Percentiles rank a stretch among this genome's conserved stretches.
phyloP scores from a whole-genome alignment of 2,888 invertebrate species.

The Eulithis prunata region DNA sequence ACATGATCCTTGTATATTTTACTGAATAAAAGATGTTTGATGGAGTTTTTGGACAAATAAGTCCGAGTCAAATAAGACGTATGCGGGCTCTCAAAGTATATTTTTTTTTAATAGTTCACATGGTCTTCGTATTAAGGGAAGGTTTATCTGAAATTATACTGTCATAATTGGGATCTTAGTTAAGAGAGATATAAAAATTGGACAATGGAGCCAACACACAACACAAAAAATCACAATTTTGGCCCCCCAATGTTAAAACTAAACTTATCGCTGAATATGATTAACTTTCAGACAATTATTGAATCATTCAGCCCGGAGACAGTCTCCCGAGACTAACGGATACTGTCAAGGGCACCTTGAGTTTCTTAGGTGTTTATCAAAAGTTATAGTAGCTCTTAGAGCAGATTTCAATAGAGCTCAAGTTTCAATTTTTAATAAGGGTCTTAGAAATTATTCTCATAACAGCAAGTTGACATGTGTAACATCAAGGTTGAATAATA shows the following conservation, averaged over 20 bases:
- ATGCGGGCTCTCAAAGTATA: no score
- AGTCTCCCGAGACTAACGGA: not conserved
- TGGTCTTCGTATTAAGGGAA: no score
- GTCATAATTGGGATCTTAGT: no score
- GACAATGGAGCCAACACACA: conserved; percentile 25
- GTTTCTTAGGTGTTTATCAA: not conserved
- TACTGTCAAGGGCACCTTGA: no score
- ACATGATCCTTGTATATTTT: no score
- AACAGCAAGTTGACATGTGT: conserved; percentile 59
- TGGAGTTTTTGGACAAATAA: no score
- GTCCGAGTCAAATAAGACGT: no score
- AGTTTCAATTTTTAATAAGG: not conserved
- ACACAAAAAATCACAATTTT: conserved; percentile 13
- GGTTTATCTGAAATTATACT: no score
- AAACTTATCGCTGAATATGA: conserved; percentile 1
- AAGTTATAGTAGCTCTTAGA: not conserved
- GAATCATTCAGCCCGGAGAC: not conserved
- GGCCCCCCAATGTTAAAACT: not conserved
- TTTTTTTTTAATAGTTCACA: no score
- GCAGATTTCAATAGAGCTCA: not conserved
- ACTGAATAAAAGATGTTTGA: no score
- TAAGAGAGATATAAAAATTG: not conserved
- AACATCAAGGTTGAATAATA: conserved; percentile 56
- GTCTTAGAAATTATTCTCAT: conserved; percentile 2
- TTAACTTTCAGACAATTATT: not conserved